These are phyloP conservation scores for Lamellibrachia luymesi DNA, from an alignment of 1,140 invertebrate species.

Conservation along the genomic window DNA sequence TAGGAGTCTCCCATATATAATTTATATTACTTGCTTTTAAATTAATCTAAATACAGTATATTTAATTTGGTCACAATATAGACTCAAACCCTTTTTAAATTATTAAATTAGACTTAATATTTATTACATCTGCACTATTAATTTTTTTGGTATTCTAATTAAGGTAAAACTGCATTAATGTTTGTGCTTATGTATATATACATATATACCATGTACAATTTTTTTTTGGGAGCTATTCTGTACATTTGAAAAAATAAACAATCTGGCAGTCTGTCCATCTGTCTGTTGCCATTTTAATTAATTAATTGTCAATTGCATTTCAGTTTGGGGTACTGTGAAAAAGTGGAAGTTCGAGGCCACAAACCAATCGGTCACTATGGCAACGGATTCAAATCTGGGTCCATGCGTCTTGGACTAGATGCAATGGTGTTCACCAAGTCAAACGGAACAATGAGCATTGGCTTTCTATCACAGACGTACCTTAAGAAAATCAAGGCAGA, in stretches of 20 bases:
- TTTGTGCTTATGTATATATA: background rate
- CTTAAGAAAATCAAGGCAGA: slow-evolving; percentile 42
- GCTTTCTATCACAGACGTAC: slow-evolving; percentile 51
- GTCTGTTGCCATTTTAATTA: background rate
- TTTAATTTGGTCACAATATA: no score
- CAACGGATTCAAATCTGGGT: slow-evolving; percentile 54
- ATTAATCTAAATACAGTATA: no score
- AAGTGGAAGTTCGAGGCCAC: slow-evolving; percentile 40
- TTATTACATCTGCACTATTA: no score
- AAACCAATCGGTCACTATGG: slow-evolving; percentile 52
- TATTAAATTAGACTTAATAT: no score
- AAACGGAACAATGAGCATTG: slow-evolving; percentile 40
- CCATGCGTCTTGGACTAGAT: slow-evolving; percentile 50
- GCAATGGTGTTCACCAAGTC: slow-evolving; percentile 48
- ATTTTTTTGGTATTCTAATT: no score
- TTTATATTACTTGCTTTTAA: no score
- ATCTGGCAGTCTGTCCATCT: no score
- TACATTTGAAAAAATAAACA: no score
- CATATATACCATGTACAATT: background rate
- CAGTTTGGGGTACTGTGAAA: slow-evolving; percentile 54
- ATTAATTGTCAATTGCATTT: slow-evolving; percentile 25
- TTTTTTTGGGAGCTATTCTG: no score
- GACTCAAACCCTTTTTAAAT: no score
- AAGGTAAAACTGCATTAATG: no score
- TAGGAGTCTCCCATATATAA: no score